Conservation (phyloP, 2,888 invertebrate species). For the Patella caerulea region DNA sequence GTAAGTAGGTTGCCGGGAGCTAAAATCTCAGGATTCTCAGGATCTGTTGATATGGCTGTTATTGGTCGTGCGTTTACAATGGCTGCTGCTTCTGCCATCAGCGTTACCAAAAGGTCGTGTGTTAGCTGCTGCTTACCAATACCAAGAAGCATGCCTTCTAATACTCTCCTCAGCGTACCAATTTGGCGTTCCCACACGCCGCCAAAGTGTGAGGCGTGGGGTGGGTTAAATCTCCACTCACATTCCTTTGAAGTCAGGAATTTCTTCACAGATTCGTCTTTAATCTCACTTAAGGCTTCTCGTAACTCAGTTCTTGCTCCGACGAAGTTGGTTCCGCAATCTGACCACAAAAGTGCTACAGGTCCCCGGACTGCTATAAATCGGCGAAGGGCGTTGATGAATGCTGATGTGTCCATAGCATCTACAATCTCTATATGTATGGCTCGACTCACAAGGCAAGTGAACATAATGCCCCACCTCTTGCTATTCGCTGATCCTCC, state of each 20-base stretch:
- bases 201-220: slow-evolving; percentile 1
- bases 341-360: slow-evolving; percentile 6
- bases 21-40: slow-evolving; percentile 6
- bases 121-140: slow-evolving; percentile 3
- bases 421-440: no score
- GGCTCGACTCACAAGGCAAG: slow-evolving; percentile 17
- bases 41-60: slow-evolving; percentile 6
- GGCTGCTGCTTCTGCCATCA: slow-evolving; percentile 4
- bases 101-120: background rate
- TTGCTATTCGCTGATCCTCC: slow-evolving; percentile 3
- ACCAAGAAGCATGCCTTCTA: slow-evolving; percentile 6
- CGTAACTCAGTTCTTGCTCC: slow-evolving; percentile 15
- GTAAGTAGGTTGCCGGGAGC: slow-evolving; percentile 6
- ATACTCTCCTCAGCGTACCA: background rate
- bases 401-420: slow-evolving; percentile 13
- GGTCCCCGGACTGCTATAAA: slow-evolving; percentile 14
- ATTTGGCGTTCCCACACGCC: slow-evolving; percentile 3
- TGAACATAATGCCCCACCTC: slow-evolving; percentile 21
- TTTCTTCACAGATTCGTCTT: background rate
- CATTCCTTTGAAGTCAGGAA: background rate
- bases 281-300: background rate
- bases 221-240: background rate
- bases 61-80: slow-evolving; percentile 14
- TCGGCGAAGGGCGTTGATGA: slow-evolving; percentile 18
- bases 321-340: slow-evolving; percentile 19